Evolutionary conservation across 2,113 vertebrate species (phyloP), one percentile per base, ranked within the genome.

Genomic region (Dendrocopos noguchii): DNA sequence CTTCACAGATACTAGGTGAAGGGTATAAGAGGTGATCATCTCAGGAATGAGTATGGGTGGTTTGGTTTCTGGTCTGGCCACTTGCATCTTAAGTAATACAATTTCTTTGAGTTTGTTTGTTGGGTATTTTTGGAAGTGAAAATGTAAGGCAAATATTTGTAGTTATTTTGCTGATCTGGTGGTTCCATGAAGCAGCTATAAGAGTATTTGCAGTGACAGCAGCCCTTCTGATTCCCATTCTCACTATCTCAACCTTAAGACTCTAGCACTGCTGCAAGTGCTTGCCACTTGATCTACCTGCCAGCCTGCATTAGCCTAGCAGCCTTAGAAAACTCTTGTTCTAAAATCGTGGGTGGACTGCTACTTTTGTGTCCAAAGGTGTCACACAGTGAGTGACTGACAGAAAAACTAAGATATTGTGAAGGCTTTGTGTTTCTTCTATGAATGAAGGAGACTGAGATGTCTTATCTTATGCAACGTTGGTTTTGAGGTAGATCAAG

Each of bases 391-490:
- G 63, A 72, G 13, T 6, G 42, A 47, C 25, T 65, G 65, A 44
- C 57, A 80, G 53, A 60, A 44, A 27, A 84, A 56, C 67, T 24
- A 60, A 34, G 27, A 15, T 79, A 21, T 24, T 50, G 24, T 25
- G 24, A 36, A 84, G 44, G 24, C 36, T 84, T 46, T 88, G 33
- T 70, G 15, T 53, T 94, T 89, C 31, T 75, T 91, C 33, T 7
- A 12, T 67, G 47, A 75, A 3, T 22, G 19, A 33, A 29, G 18
- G 7, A 42, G 36, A 34, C 3, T 34, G 36, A 56, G 25, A 13
- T 56, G 19, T 64, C 11, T 83, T 56, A 14, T 1, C 9, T 39
- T 52, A 31, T 0, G 2, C 31, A 28, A 1, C 22, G 25, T 24
- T 75, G 20, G 60, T 16, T 65, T 82, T 0, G 0, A 57, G 64